These are phyloP conservation scores for Smutsia temminckii DNA, from an alignment of 2,797 vertebrate genomes.

Conservation along the genomic window DNA sequence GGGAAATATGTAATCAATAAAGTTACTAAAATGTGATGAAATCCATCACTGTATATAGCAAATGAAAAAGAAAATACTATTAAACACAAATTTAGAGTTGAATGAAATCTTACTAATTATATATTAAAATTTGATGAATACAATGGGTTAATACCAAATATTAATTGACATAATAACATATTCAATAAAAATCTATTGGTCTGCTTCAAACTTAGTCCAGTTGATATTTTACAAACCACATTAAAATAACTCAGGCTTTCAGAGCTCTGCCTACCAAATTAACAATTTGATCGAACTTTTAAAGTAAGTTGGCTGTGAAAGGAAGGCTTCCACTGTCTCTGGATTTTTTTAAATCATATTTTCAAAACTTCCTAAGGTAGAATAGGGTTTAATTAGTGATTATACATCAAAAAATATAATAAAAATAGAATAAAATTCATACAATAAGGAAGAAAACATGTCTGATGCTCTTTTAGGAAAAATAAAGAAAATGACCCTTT, in stretches of 20 bases:
- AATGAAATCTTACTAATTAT: background rate
- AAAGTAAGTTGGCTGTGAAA: background rate
- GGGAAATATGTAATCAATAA: background rate
- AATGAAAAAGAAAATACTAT: background rate
- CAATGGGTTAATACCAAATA: background rate
- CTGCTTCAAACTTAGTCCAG: background rate
- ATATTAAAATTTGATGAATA: background rate
- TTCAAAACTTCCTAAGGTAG: background rate
- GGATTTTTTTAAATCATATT: background rate
- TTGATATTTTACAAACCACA: background rate
- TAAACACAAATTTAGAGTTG: background rate
- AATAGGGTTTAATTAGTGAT: background rate
- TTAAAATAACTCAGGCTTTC: background rate
- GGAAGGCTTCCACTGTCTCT: rapidly evolving
- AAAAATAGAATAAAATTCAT: background rate
- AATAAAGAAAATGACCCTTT: background rate
- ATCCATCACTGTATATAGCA: background rate
- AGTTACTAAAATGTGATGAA: background rate
- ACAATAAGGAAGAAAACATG: background rate
- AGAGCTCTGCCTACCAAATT: background rate
- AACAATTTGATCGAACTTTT: background rate
- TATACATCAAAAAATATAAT: background rate
- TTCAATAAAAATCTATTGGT: background rate
- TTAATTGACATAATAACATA: background rate
- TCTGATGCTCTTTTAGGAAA: background rate